Conservation (phyloP, 2,888 invertebrate species). For the Caenorhabditis sinica region DNA sequence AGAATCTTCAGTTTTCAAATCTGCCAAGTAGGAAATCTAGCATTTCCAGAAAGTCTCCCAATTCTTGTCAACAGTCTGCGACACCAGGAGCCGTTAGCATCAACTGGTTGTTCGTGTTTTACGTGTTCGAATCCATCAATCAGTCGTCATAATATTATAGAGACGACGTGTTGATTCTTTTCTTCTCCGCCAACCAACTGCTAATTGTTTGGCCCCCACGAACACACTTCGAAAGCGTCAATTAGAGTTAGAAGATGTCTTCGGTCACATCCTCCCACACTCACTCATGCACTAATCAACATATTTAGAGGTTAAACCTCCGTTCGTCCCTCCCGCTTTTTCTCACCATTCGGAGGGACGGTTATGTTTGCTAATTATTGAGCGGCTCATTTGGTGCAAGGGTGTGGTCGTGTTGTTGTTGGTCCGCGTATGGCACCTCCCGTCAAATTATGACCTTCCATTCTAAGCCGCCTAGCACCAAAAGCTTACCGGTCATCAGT, state of each 20-base stretch:
- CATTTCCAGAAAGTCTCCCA: no score
- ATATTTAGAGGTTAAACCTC: slow-evolving; percentile 37
- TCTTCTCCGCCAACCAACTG: slow-evolving; percentile 14
- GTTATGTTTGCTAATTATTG: slow-evolving; percentile 66
- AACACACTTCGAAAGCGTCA: slow-evolving; percentile 27
- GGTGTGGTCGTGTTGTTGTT: slow-evolving; percentile 26
- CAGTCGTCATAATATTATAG: slow-evolving; percentile 44
- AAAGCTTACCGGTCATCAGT: slow-evolving; percentile 27
- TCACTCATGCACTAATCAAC: slow-evolving; percentile 51
- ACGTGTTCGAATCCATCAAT: slow-evolving; percentile 45
- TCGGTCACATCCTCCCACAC: slow-evolving; percentile 19
- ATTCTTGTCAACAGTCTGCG: no score
- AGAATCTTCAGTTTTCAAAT: background rate
- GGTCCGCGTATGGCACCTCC: slow-evolving; percentile 40
- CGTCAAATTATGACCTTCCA: slow-evolving; percentile 45
- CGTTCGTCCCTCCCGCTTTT: slow-evolving; percentile 20
- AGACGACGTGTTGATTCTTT: slow-evolving; percentile 38
- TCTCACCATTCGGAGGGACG: slow-evolving; percentile 21
- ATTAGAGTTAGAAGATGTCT: slow-evolving; percentile 36
- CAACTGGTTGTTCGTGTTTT: slow-evolving; percentile 49
- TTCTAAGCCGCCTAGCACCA: slow-evolving; percentile 13
- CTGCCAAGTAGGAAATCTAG: no score
- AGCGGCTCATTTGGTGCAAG: slow-evolving; percentile 36
- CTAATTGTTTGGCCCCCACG: slow-evolving; percentile 42
- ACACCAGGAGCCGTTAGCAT: slow-evolving; percentile 3